Conservation (phyloP, 30 jellyfish, hydroid and myxozoan species). For the Mastigias papua region DNA sequence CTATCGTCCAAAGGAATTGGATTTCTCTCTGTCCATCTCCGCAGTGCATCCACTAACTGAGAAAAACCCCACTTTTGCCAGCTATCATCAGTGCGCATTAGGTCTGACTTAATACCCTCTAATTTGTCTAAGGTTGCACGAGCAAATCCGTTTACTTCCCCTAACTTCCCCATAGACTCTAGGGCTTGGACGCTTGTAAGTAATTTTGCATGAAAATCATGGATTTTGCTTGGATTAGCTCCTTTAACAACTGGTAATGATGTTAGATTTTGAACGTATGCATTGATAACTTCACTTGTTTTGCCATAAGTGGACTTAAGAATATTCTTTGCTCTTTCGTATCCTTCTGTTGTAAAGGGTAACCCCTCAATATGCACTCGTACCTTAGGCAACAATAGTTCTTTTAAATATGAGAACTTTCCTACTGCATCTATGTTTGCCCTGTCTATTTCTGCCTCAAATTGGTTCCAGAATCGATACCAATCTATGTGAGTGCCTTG, state of each 20-base stretch:
- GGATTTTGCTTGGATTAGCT: constrained; percentile 50
- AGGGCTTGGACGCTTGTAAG: constrained; percentile 75
- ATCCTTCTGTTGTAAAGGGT: constrained; percentile 78
- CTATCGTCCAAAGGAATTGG: constrained; percentile 49
- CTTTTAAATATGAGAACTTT: constrained; percentile 34
- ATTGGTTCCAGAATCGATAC: constrained; percentile 77
- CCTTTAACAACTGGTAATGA: constrained; percentile 54
- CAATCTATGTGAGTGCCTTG: constrained; percentile 84
- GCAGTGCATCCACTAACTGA: constrained; percentile 53
- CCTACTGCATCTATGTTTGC: constrained; percentile 8
- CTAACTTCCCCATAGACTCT: constrained; percentile 79
- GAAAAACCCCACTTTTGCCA: constrained; percentile 87
- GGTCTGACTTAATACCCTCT: constrained; percentile 81
- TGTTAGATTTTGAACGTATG: constrained; percentile 52
- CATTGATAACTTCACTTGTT: constrained; percentile 78
- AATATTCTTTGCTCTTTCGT: constrained; percentile 80
- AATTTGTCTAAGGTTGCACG: constrained; percentile 77
- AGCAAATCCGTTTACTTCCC: constrained; percentile 64
- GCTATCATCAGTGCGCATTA: constrained; percentile 70
- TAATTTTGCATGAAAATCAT: constrained; percentile 52
- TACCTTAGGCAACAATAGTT: no score
- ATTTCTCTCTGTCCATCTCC: constrained; percentile 82
- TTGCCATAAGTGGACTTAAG: constrained; percentile 71
- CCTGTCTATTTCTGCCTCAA: constrained; percentile 77
- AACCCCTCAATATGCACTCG: constrained; percentile 88